Base-by-base conservation (phyloP, 2,797 vertebrate genomes). In the Acestrorhynchus altus region DNA sequence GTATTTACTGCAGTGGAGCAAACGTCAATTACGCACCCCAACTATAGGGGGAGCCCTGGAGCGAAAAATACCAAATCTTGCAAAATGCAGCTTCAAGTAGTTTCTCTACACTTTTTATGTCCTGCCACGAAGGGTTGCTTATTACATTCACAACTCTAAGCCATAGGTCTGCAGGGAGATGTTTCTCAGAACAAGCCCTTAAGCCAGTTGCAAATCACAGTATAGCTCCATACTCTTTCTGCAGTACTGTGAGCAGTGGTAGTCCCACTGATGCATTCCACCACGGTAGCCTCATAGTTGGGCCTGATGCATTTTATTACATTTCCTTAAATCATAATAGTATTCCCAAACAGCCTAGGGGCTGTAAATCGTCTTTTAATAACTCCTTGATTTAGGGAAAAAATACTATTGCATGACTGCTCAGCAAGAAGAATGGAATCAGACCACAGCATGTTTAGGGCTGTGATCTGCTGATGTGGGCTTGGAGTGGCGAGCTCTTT, bases 311-410 rank as follows among this genome's bases (percentile, higher is more conserved):
- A 35, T 81, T 83, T 80, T 83, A 84, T 75, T 81, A 63, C 28
- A 69, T 79, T 77, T 68, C 74, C 68, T 65, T 81, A 60, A 82
- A 76, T 83, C 56, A 66, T 78, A 67, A 74, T 61, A 39, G 71
- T 74, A 76, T 79, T 84, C 52, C 66, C 57, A 54, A 83, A 74
- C 52, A 40, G 28, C 74, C 59, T 13, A 44, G 13, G n/a, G 71
- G 60, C 71, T 72, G 76, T 76, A 72, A 81, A 84, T 77, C 66
- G 31, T 56, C 65, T 73, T 79, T 80, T 85, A 83, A 81, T 80
- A 78, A 70, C 57, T 63, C 49, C 52, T 54, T 18, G 59, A 52
- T 78, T 72, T 65, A 49, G 57, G 68, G 39, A 47, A 56, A 22
- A 63, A 83, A 76, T 71, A 60, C 77, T 66, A 63, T 83, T 77